These are phyloP conservation scores for Sphaerodactylus townsendi DNA, from an alignment of 2,113 vertebrate genomes.

Conservation along the genomic window DNA sequence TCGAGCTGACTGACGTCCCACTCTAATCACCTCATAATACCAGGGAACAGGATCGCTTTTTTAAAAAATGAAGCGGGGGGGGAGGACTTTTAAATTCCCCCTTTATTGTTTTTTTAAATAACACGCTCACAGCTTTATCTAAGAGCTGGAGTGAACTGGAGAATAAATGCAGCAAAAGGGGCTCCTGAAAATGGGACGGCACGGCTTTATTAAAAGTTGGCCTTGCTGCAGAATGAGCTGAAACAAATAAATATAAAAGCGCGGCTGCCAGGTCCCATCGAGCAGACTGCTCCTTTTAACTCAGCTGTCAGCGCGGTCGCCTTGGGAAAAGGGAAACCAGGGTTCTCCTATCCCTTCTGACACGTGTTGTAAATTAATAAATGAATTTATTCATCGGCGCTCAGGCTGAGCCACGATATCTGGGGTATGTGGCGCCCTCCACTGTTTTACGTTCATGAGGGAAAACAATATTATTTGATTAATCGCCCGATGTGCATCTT, in stretches of 20 bases:
- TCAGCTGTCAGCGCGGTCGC: constrained; percentile 30
- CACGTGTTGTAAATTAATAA: constrained; percentile 5
- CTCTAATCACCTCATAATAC: constrained; percentile 63
- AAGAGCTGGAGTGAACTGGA: neutral
- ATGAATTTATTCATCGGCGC: constrained; percentile 28
- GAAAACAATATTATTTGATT: neutral
- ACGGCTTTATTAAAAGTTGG: constrained; percentile 38
- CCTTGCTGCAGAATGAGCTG: neutral
- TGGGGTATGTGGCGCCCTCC: constrained; percentile 55
- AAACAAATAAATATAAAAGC: neutral
- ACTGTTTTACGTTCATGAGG: neutral
- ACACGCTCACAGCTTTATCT: neutral
- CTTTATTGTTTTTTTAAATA: neutral
- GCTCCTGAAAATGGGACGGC: constrained; percentile 15
- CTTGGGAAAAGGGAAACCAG: neutral
- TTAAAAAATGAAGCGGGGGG: neutral
- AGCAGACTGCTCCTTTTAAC: constrained; percentile 40
- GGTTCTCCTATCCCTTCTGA: constrained; percentile 20
- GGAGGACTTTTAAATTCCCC: neutral
- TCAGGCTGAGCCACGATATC: neutral
- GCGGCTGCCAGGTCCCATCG: neutral
- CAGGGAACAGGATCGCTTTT: constrained; percentile 17
- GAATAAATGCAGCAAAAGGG: constrained; percentile 11
- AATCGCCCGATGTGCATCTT: neutral
- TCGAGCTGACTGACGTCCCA: constrained; percentile 42